These are phyloP conservation scores for Morpho deidamia DNA, from an alignment of 2,888 invertebrate species.

Conservation along the genomic window DNA sequence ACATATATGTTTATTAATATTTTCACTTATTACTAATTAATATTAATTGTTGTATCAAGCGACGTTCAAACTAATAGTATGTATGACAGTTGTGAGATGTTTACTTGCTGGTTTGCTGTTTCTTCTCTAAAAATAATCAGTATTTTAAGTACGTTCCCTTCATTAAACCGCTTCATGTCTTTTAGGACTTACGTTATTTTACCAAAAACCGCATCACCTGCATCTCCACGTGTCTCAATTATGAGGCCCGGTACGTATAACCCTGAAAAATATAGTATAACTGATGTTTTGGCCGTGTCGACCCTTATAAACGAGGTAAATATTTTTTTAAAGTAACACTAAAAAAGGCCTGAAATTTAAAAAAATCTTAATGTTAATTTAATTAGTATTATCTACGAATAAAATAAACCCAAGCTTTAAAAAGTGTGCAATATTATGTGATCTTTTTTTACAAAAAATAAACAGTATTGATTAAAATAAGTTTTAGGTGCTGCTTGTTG, in stretches of 20 bases:
- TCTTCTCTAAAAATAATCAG: neutral
- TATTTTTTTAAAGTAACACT: neutral
- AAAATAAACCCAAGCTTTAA: too few species aligned
- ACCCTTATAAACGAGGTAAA: neutral
- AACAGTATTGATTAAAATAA: too few species aligned
- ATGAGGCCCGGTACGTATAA: constrained; percentile 71
- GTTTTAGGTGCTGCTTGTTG: neutral
- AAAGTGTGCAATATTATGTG: too few species aligned
- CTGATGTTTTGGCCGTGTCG: constrained; percentile 27
- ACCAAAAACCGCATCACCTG: constrained; percentile 43
- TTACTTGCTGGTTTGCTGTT: too few species aligned
- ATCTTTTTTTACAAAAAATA: too few species aligned
- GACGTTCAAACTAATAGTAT: neutral
- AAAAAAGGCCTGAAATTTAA: neutral
- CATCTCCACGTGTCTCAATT: constrained; percentile 64
- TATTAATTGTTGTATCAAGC: too few species aligned
- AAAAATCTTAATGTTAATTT: neutral
- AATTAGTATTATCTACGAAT: neutral
- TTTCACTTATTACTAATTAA: neutral
- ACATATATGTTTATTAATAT: neutral
- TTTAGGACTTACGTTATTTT: constrained; percentile 33
- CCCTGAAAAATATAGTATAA: constrained; percentile 49
- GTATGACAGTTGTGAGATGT: too few species aligned
- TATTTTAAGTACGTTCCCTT: neutral
- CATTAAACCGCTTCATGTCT: constrained; percentile 1